Conservation (phyloP, 1,140 invertebrate species). For the Aphelinus certus region DNA sequence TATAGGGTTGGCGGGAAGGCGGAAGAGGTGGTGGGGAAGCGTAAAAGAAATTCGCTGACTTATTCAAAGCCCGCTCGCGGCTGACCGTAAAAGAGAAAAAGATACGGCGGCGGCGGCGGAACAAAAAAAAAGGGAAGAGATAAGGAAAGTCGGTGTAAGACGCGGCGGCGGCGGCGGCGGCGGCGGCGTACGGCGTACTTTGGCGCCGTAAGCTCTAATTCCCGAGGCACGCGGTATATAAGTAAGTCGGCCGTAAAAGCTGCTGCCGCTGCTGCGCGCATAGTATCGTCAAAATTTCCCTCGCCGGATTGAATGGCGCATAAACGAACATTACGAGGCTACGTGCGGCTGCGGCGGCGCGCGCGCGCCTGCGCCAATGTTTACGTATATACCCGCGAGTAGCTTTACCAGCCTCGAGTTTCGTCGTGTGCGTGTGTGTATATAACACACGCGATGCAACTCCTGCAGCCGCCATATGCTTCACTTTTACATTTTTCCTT, state of each 20-base stretch:
- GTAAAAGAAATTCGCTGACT: constrained; percentile 17
- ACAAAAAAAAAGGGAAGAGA: constrained; percentile 15
- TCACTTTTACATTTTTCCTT: no score
- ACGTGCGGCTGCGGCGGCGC: constrained; percentile 16
- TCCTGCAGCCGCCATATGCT: no score
- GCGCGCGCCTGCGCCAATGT: no score
- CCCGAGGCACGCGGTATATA: constrained; percentile 5
- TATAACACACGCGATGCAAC: no score
- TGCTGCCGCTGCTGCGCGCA: background rate
- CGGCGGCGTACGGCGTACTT: constrained; percentile 24
- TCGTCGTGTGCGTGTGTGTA: no score
- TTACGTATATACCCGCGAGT: background rate
- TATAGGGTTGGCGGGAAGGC: background rate
- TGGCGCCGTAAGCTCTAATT: constrained; percentile 32
- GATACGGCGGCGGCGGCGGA: constrained; percentile 34
- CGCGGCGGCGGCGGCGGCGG: constrained; percentile 9
- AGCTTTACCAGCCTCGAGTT: no score
- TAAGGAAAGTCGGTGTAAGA: constrained; percentile 41
- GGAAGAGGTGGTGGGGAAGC: background rate
- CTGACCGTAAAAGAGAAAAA: constrained; percentile 22
- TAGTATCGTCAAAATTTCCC: constrained; percentile 33
- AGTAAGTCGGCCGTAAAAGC: constrained; percentile 33
- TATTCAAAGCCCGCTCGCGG: constrained; percentile 15
- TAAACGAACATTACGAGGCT: constrained; percentile 33
- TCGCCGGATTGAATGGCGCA: constrained; percentile 18